Percentiles rank a stretch among this genome's conserved stretches.
Conservation (phyloP, 2,797 vertebrate species). For the Myripristis murdjan region DNA sequence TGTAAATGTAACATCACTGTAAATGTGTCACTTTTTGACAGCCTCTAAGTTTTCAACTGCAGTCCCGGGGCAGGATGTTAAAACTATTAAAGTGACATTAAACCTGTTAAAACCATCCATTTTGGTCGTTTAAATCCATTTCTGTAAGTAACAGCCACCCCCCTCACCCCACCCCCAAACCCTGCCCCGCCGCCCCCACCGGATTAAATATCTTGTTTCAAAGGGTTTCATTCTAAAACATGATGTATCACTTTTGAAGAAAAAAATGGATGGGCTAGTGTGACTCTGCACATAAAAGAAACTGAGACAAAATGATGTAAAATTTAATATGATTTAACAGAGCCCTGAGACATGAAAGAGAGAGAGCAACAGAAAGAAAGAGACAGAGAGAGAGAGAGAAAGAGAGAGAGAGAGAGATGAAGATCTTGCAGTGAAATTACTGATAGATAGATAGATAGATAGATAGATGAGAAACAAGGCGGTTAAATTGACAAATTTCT, state of each 20-base stretch:
- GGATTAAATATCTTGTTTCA: constrained; percentile 1
- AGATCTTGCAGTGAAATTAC: too few relatives aligned
- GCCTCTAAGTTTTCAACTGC: constrained; percentile 32
- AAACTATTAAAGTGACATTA: constrained; percentile 34
- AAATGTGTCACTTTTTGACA: constrained; percentile 40
- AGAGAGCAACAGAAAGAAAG: background rate
- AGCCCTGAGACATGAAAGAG: background rate
- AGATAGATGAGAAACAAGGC: constrained; percentile 13
- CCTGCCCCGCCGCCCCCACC: too few relatives aligned
- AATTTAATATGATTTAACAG: background rate
- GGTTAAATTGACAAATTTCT: constrained; percentile 55
- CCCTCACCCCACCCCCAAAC: too few relatives aligned
- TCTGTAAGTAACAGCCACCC: background rate
- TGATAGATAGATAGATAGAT: too few relatives aligned
- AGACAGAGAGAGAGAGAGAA: background rate
- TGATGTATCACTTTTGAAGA: background rate
- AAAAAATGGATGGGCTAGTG: background rate
- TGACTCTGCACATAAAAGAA: background rate
- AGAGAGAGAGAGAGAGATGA: background rate
- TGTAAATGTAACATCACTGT: constrained; percentile 50
- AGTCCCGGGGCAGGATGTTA: constrained; percentile 8
- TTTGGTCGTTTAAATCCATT: constrained; percentile 3
- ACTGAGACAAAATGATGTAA: background rate
- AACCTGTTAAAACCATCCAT: constrained; percentile 15
- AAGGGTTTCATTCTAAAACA: constrained; percentile 12